Conservation (phyloP, 2,888 invertebrate genomes). For the Bruchidius siliquastri region DNA sequence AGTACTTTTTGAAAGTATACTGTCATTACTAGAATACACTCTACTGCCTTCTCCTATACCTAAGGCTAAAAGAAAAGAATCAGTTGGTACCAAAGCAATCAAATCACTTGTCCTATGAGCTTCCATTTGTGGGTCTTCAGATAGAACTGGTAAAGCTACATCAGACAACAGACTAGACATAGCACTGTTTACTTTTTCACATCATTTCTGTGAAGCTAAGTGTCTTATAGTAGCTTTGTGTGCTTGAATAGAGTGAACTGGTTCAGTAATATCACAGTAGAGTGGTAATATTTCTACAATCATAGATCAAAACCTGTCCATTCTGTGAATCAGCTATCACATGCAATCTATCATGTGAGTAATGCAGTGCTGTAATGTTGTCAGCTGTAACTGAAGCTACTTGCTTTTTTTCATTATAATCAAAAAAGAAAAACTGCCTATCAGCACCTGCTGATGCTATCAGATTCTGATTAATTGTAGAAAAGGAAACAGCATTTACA, state of each 20-base stretch:
- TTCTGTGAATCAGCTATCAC: conserved; percentile 55
- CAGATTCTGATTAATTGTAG: conserved; percentile 54
- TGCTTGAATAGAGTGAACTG: conserved; percentile 49
- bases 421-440: conserved; percentile 55
- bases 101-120: conserved; percentile 22
- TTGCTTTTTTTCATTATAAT: conserved; percentile 48
- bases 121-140: background rate
- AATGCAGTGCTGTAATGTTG: conserved; percentile 39
- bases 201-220: conserved; percentile 47
- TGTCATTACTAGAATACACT: conserved; percentile 14
- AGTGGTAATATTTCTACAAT: conserved; percentile 55
- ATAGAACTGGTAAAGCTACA: background rate
- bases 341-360: conserved; percentile 44
- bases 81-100: conserved; percentile 19
- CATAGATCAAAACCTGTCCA: conserved; percentile 54
- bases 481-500: conserved; percentile 55
- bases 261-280: too few species aligned
- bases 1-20: conserved; percentile 5
- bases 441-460: conserved; percentile 55
- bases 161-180: conserved; percentile 10
- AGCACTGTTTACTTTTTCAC: conserved; percentile 5
- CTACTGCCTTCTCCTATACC: conserved; percentile 27
- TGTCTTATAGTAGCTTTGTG: conserved; percentile 51
- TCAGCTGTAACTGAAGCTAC: conserved; percentile 33
- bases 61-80: conserved; percentile 37